Conservation (phyloP, 2,888 invertebrate species). For the Coleophora flavipennella region DNA sequence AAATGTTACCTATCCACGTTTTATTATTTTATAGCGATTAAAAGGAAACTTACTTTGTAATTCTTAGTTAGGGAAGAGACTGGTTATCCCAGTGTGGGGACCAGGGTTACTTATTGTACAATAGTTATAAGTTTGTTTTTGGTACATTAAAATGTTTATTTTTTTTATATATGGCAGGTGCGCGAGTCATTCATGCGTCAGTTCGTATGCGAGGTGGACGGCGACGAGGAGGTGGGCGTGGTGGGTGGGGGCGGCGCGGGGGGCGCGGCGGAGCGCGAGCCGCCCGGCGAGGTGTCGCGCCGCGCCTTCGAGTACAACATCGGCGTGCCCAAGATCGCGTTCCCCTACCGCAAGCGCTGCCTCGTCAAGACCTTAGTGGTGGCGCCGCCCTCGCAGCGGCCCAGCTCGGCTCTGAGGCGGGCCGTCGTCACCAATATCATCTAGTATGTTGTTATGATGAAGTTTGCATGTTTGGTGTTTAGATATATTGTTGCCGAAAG, state of each 20-base stretch:
- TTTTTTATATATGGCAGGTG: slow-evolving; percentile 78
- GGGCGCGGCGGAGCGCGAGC: slow-evolving; percentile 2
- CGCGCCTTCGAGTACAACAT: slow-evolving; percentile 54
- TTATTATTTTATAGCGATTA: too few species aligned
- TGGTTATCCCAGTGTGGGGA: too few species aligned
- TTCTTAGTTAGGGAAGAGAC: too few species aligned
- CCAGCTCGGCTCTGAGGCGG: slow-evolving; percentile 83
- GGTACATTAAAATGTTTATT: too few species aligned
- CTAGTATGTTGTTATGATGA: slow-evolving; percentile 70
- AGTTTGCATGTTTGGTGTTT: too few species aligned
- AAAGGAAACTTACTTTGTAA: too few species aligned
- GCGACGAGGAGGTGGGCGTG: slow-evolving; percentile 79
- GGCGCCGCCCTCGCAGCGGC: slow-evolving; percentile 86
- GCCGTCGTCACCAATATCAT: slow-evolving; percentile 90
- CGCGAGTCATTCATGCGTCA: slow-evolving; percentile 99
- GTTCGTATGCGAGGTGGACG: slow-evolving; percentile 92
- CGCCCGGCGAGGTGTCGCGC: slow-evolving; percentile 36
- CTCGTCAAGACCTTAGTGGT: slow-evolving; percentile 86
- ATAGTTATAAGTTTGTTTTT: too few species aligned
- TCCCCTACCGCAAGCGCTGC: slow-evolving; percentile 85
- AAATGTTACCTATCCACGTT: too few species aligned
- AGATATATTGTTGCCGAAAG: too few species aligned
- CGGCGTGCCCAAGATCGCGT: slow-evolving; percentile 52
- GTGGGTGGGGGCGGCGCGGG: slow-evolving; percentile 28
- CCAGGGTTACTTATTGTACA: too few species aligned